Evolutionary conservation across 2,797 vertebrate species (phyloP), one percentile per base, ranked within the genome.

Genomic region (Anomalospiza imberbis): DNA sequence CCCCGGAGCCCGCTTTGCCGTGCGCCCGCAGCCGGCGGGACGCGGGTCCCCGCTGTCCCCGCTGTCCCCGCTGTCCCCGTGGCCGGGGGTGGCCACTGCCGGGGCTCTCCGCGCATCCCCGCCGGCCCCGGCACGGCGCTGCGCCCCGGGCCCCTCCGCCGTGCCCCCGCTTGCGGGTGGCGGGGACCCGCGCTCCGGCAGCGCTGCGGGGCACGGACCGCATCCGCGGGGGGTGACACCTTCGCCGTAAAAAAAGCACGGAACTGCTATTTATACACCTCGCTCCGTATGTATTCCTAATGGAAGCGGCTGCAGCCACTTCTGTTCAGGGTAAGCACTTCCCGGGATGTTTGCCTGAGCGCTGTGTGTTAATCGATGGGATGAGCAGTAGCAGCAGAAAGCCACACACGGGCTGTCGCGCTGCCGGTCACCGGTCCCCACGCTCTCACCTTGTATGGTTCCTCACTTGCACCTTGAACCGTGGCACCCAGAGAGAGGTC

Each of bases 261-360:
- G n/a, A 17, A 4, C 31, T 36, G 74, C 36, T 55, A 0, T 29
- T 4, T 9, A 1, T 8, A 2, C 68, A 13, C 4, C 34, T 50
- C 75, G 19, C 14, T 22, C 12, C 58, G 0, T 12, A 1, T 14
- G 0, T 13, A 1, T 8, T 18, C 50, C 36, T 19, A 10, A 22
- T n/a, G 67, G 58, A 44, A 61, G 48, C 47, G 19, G 50, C 36
- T 44, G 4, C 17, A n/a, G 45, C 17, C n/a, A 0, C 70, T 58
- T 13, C 36, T 84, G 1, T 9, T 51, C 28, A 2, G 62, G 65
- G 65, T 26, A 20, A 58, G n/a, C 76, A 0, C 57, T 88, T 48
- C 12, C 83, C 17, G 66, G 76, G 36, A 6, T 29, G 60, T 63
- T 84, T 62, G 38, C 18, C 60, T 2, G 44, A 48, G 79, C 61